Percentiles rank a stretch among this genome's conserved stretches.
Evolutionary conservation across 1,140 invertebrate species (phyloP).

Genomic region (Pseudomyrmex pallidus): DNA sequence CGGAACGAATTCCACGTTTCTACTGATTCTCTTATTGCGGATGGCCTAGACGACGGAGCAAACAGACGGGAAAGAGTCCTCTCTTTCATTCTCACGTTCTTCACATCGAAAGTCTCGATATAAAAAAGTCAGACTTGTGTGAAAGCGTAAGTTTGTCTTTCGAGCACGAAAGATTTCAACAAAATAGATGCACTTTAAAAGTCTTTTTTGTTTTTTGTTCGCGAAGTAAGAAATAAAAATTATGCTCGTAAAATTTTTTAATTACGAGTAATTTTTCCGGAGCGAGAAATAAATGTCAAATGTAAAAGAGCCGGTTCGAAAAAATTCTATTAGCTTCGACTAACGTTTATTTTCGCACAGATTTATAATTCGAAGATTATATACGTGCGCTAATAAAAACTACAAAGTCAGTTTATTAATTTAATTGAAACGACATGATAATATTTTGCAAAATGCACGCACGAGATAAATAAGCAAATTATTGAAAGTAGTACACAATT

Average conservation of each 20-base stretch:
- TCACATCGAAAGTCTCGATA: slow-evolving; percentile 28
- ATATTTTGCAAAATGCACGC: slow-evolving; percentile 9
- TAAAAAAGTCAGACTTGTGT: slow-evolving; percentile 19
- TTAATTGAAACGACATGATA: slow-evolving; percentile 16
- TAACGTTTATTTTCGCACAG: too few relatives aligned
- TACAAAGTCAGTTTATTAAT: not conserved
- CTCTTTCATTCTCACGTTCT: slow-evolving; percentile 29
- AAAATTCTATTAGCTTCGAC: too few relatives aligned
- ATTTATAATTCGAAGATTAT: too few relatives aligned
- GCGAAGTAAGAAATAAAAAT: too few relatives aligned
- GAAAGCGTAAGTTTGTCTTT: not conserved
- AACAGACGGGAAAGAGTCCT: slow-evolving; percentile 67
- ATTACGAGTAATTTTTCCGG: too few relatives aligned
- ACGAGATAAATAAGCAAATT: slow-evolving; percentile 25
- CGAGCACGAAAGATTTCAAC: not conserved
- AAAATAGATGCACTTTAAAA: not conserved
- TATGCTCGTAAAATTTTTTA: too few relatives aligned
- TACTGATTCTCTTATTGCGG: slow-evolving; percentile 74
- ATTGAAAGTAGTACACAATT: slow-evolving; percentile 18
- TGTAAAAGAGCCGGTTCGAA: not conserved
- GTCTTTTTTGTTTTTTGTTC: not conserved
- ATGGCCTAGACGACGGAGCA: slow-evolving; percentile 70
- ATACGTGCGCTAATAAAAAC: not conserved
- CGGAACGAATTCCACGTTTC: slow-evolving; percentile 69
- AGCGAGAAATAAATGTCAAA: not conserved